These are phyloP conservation scores for Peromyscus eremicus DNA, from an alignment of 2,797 vertebrate genomes.

Conservation along the genomic window DNA sequence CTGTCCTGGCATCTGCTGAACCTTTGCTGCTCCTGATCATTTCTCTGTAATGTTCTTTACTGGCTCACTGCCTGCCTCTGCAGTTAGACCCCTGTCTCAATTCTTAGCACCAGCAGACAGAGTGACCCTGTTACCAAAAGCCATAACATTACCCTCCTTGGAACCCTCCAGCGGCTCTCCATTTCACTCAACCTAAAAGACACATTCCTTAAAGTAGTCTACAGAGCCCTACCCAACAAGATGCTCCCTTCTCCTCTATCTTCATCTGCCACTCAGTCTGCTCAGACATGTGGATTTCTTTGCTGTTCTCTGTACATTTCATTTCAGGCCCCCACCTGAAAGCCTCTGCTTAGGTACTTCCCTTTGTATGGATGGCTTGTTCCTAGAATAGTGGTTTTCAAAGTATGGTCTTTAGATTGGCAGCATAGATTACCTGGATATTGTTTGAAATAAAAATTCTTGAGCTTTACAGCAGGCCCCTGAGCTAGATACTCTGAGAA, in stretches of 20 bases:
- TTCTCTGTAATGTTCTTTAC: background rate
- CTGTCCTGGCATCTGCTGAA: background rate
- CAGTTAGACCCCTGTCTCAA: background rate
- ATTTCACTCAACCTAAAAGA: background rate
- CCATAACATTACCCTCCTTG: background rate
- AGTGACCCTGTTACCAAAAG: background rate
- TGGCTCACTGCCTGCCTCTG: background rate
- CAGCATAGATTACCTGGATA: background rate
- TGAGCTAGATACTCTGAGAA: background rate
- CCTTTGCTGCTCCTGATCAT: background rate
- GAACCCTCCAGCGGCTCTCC: background rate
- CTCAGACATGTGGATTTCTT: background rate
- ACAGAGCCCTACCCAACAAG: background rate
- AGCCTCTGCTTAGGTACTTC: background rate
- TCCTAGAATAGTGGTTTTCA: background rate
- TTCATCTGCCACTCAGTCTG: background rate
- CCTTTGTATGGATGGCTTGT: fast-evolving
- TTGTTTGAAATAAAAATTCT: background rate
- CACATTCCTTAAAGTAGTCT: background rate
- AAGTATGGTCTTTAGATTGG: background rate
- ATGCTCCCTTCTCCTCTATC: background rate
- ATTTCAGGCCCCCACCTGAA: background rate
- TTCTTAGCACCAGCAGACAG: background rate
- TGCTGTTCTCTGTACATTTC: fast-evolving
- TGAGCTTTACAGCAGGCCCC: background rate